phyloP scores from a whole-genome alignment of 1,140 invertebrate genomes.

The Tetramorium alpestre region DNA sequence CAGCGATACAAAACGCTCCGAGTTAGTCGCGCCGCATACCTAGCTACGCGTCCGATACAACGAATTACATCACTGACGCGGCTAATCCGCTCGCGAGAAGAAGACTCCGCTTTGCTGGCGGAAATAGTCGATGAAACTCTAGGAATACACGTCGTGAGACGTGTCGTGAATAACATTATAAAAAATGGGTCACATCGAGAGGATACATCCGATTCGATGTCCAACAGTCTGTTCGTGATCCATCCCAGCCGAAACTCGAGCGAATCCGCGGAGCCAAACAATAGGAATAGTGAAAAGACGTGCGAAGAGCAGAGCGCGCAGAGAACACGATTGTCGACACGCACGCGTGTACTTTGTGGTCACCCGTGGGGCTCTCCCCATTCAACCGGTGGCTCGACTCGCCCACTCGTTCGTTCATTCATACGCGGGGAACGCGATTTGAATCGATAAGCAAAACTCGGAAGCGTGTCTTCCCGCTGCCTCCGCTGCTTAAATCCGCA shows the following conservation, averaged over 20 bases:
- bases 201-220: neutral
- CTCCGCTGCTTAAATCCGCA: conserved; percentile 20
- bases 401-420: conserved; percentile 82
- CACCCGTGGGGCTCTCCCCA: conserved; percentile 74
- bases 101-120: neutral
- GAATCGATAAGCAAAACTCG: conserved; percentile 78
- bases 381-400: conserved; percentile 81
- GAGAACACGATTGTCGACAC: conserved; percentile 57
- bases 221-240: neutral
- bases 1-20: conserved; percentile 65
- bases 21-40: conserved; percentile 64
- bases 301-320: conserved; percentile 21
- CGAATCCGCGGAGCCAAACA: neutral
- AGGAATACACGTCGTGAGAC: neutral
- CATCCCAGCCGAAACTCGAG: neutral
- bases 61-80: conserved; percentile 54
- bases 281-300: neutral
- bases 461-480: conserved; percentile 65
- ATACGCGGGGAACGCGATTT: conserved; percentile 81
- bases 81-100: conserved; percentile 5
- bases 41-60: conserved; percentile 55
- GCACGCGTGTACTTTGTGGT: conserved; percentile 74
- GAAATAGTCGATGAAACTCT: neutral
- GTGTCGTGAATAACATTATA: neutral
- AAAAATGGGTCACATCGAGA: neutral